Conservation (phyloP, 2,113 vertebrate species). For the Xenopus tropicalis region UCB_Xtro_10.0 CM004444.2:77043501-77044000, state of each 20-base stretch:
- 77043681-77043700: conserved; percentile 18
- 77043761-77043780: not conserved
- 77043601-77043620: conserved; percentile 16
- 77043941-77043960: conserved; percentile 22
- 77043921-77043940: conserved; percentile 16
- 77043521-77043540: conserved; percentile 11
- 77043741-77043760: conserved; percentile 15
- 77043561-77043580: conserved; percentile 34
- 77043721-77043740: not conserved
- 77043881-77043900: conserved; percentile 16
- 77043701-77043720: not conserved
- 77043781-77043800: conserved; percentile 15
- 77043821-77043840: conserved; percentile 25
- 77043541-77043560: conserved; percentile 28
- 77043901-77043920: conserved; percentile 24
- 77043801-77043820: conserved; percentile 22
- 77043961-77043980: conserved; percentile 1
- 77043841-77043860: conserved; percentile 15
- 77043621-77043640: conserved; percentile 20
- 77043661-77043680: not conserved
- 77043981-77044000: conserved; percentile 16
- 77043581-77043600: conserved; percentile 17
- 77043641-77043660: conserved; percentile 15
- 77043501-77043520: conserved; percentile 18
- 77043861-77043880: conserved; percentile 13